phyloP scores from a whole-genome alignment of 2,797 vertebrate species.

The Gymnocypris eckloni region DNA sequence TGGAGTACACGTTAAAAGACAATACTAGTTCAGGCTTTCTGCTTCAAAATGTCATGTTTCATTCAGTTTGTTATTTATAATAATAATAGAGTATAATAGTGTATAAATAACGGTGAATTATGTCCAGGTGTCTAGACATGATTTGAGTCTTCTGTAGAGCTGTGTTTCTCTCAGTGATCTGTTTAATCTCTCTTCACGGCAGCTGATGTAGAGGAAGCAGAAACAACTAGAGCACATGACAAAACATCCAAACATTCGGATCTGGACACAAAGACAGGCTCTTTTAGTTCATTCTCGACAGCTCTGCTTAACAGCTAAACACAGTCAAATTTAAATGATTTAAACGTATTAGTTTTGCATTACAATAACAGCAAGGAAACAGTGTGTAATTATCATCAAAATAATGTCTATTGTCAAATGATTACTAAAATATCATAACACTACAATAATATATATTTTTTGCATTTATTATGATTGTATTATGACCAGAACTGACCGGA shows the following conservation, averaged over 20 bases:
- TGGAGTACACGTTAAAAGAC: not conserved
- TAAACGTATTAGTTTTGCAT: not conserved
- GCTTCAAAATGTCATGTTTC: not conserved
- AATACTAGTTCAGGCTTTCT: not conserved
- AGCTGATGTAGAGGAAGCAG: not conserved
- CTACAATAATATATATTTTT: not conserved
- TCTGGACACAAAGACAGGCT: slow-evolving; percentile 2
- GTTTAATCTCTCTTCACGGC: not conserved
- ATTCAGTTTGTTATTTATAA: not conserved
- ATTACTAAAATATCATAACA: not conserved
- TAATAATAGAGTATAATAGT: not conserved
- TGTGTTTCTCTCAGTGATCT: not conserved
- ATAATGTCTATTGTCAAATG: not conserved
- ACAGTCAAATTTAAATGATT: not conserved
- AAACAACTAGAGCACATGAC: slow-evolving; percentile 35
- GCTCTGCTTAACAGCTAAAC: not conserved
- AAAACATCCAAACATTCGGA: slow-evolving; percentile 34
- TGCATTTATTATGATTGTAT: not conserved
- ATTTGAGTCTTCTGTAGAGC: not conserved
- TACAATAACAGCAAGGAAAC: not conserved
- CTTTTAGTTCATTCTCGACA: not conserved
- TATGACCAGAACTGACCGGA: not conserved
- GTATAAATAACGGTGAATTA: not conserved
- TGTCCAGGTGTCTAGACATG: not conserved
- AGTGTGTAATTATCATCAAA: not conserved